Evolutionary conservation across 2,797 vertebrate species (phyloP), one percentile per base, ranked within the genome.

Genomic region (Melanotaenia pygmaea): DNA sequence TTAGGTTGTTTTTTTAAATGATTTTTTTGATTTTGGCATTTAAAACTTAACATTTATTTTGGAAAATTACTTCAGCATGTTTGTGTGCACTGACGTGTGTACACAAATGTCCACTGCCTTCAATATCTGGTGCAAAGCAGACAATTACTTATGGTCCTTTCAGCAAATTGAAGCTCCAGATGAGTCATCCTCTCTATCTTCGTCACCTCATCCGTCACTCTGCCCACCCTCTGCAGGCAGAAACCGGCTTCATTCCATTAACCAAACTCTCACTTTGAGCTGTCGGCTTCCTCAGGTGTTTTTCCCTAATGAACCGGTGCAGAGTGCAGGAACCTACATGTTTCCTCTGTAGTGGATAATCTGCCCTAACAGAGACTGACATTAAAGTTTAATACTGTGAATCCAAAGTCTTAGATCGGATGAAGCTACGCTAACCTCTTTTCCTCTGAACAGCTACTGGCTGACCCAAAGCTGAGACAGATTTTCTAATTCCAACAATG

Each of bases 201-300:
- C 75, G 80, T 87, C 89, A 76, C 79, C 80, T 89, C 88, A 91
- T 92, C 92, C 88, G 86, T 93, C 90, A 90, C 74, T 63, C 62
- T 32, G 62, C 43, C 66, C 64, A 71, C 81, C 67, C 51, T 66
- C 72, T 43, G 43, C 64, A 64, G 76, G 63, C 76, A 51, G 30
- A 54, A 9, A 57, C 78, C 76, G 65, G 77, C 65, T 75, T 73
- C 35, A 68, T 64, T 60, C 67, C 71, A 79, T 87, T 87, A 89
- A 13, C 79, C 80, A 80, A 72, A 88, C 83, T 85, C 81, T 79
- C 82, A 64, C 68, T 82, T 79, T 74, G 35, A 59, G 30, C 72
- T 73, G 53, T 32, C 64, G 59, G 63, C 40, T 67, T 8, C 74
- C 47, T 64, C 16, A 0, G 62, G 24, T 65, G 20, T 71, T 66